Evolutionary conservation across 2,113 vertebrate genomes (phyloP).

Genomic region (Acrocephalus kingi): DNA sequence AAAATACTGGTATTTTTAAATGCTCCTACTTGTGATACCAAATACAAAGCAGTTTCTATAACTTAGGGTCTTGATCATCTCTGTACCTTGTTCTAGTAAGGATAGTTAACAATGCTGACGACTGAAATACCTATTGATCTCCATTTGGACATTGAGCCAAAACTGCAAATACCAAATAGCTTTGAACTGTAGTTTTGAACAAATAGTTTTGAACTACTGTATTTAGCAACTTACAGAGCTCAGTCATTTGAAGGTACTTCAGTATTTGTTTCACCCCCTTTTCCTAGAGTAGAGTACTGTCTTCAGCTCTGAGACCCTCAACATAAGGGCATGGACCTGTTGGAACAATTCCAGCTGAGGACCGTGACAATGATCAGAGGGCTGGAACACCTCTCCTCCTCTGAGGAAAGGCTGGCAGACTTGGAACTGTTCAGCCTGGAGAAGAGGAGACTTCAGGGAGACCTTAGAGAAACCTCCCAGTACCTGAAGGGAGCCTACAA

Average conservation of each 20-base stretch:
- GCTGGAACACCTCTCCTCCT: fast-evolving
- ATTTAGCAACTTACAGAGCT: background rate
- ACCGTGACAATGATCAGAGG: background rate
- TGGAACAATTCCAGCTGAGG: background rate
- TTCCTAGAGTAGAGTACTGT: background rate
- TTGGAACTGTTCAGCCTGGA: background rate
- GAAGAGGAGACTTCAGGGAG: background rate
- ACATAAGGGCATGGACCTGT: background rate
- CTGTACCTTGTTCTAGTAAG: background rate
- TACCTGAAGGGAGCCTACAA: background rate
- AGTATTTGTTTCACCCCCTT: background rate
- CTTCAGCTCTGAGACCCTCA: background rate
- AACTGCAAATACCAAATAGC: background rate
- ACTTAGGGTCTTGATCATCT: background rate
- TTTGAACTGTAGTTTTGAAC: background rate
- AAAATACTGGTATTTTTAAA: background rate
- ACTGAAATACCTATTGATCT: background rate
- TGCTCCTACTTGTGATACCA: background rate
- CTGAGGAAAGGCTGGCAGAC: background rate
- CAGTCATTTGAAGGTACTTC: background rate
- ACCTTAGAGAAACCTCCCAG: background rate
- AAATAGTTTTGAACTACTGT: background rate
- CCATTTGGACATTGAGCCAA: background rate
- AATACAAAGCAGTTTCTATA: background rate
- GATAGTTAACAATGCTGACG: background rate